Conservation (phyloP, 2,888 invertebrate species). For the Frankliniella intonsa region DNA sequence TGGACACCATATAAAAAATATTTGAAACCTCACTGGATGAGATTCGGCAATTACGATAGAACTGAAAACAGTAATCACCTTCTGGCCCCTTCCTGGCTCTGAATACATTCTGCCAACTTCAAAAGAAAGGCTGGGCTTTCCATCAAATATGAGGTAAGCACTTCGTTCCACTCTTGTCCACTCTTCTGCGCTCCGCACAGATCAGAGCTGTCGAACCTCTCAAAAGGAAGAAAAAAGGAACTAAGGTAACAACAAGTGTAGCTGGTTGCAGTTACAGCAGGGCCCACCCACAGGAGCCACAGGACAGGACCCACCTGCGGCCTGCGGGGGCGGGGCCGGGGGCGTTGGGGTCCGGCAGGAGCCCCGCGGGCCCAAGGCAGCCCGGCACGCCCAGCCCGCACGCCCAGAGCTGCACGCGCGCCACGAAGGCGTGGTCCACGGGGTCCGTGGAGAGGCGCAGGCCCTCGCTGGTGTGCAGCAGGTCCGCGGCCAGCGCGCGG, state of each 20-base stretch:
- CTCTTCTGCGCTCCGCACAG: neutral
- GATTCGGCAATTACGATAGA: too few relatives aligned
- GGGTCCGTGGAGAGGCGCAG: neutral
- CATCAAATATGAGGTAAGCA: neutral
- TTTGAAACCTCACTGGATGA: neutral
- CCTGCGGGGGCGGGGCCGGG: neutral
- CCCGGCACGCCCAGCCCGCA: constrained; percentile 2
- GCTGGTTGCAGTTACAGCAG: too few relatives aligned
- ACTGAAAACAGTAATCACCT: too few relatives aligned
- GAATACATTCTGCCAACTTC: neutral
- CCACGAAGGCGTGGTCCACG: constrained; percentile 12
- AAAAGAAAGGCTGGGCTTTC: neutral
- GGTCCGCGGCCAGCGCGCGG: neutral
- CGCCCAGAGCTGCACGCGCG: neutral
- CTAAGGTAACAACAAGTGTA: too few relatives aligned
- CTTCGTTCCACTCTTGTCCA: neutral
- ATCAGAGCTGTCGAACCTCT: neutral
- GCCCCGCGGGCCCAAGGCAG: neutral
- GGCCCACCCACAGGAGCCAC: too few relatives aligned
- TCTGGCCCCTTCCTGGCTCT: neutral
- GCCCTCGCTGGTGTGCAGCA: neutral
- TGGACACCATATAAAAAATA: neutral
- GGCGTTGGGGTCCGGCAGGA: neutral
- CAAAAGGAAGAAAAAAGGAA: neutral
- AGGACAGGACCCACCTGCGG: neutral